phyloP scores from a whole-genome alignment of 2,113 vertebrate genomes.

The Saccopteryx leptura region DNA sequence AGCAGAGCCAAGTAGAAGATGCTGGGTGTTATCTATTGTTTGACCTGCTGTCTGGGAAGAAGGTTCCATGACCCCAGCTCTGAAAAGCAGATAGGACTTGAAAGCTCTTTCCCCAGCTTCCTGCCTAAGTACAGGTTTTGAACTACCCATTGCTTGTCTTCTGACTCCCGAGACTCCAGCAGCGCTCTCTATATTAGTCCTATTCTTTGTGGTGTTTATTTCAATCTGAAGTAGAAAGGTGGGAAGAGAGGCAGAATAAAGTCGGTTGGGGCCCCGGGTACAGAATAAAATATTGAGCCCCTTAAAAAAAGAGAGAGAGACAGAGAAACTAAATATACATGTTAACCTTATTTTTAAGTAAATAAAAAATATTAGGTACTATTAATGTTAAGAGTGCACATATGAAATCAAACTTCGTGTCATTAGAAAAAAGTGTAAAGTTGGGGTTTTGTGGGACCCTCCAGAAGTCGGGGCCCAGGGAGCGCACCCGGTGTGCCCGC shows the following conservation, averaged over 20 bases:
- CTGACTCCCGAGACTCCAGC: not conserved
- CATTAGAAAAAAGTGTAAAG: too few species aligned
- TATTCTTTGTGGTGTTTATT: not conserved
- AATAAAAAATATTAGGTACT: too few species aligned
- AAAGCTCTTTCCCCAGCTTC: not conserved
- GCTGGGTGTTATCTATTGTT: not conserved
- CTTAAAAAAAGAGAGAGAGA: too few species aligned
- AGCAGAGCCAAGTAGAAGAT: not conserved
- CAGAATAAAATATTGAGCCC: too few species aligned
- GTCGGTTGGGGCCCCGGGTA: too few species aligned
- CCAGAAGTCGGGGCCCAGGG: too few species aligned
- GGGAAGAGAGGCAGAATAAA: not conserved
- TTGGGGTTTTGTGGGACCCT: too few species aligned
- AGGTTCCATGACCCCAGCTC: not conserved
- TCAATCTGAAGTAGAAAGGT: not conserved
- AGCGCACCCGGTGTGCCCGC: too few species aligned
- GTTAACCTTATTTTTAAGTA: too few species aligned
- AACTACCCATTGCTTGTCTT: not conserved
- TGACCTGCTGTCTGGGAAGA: not conserved
- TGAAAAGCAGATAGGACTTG: not conserved
- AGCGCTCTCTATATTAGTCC: not conserved
- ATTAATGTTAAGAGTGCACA: too few species aligned
- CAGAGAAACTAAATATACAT: too few species aligned
- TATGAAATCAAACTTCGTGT: too few species aligned
- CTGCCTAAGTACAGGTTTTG: not conserved